Conservation (phyloP, 2,888 invertebrate genomes). For the Drosophila setosimentum region DNA sequence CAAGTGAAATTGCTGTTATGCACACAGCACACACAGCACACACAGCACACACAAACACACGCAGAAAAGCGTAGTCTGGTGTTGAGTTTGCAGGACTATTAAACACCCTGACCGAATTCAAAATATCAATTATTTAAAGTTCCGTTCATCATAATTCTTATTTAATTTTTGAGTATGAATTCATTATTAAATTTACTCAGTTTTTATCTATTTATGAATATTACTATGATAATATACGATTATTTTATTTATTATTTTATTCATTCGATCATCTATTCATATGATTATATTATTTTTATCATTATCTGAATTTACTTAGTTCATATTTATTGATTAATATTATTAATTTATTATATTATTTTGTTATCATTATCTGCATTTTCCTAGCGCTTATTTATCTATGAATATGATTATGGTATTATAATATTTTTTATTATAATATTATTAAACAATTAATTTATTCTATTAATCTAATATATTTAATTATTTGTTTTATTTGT, state of each 20-base stretch:
- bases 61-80: not conserved
- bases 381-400: not conserved
- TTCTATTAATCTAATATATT: not conserved
- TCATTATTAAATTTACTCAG: not conserved
- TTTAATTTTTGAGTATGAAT: not conserved
- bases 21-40: constrained; percentile 4
- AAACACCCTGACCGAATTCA: not conserved
- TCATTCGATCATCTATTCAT: no score
- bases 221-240: not conserved
- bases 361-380: no score
- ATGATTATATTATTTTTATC: not conserved
- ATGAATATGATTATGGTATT: not conserved
- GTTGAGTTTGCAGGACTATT: not conserved
- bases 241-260: no score
- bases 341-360: not conserved
- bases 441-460: not conserved
- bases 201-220: not conserved
- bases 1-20: constrained; percentile 18
- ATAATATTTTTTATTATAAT: no score
- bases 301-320: no score
- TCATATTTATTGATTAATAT: not conserved
- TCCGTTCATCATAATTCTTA: not conserved
- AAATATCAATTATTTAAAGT: not conserved
- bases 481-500: not conserved
- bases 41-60: constrained; percentile 1